These are phyloP conservation scores for Spatulosminthurus flaviceps DNA, from an alignment of 2,888 invertebrate species.

Conservation along the genomic window DNA sequence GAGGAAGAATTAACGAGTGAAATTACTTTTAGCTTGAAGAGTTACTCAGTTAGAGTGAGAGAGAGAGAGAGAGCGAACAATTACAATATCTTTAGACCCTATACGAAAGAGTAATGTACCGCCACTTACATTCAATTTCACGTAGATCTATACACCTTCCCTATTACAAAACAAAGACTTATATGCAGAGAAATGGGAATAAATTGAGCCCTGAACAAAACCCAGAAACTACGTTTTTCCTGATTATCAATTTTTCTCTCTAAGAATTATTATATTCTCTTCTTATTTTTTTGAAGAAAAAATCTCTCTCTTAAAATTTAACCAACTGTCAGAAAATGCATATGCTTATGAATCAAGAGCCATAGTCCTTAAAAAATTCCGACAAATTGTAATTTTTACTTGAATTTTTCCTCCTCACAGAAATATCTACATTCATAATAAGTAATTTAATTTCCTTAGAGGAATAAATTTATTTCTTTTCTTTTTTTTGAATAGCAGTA, in stretches of 20 bases:
- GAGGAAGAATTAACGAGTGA: not conserved
- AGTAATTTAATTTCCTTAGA: not conserved
- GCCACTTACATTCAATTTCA: constrained; percentile 12
- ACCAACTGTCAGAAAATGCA: not conserved
- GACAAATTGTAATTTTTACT: too few relatives aligned
- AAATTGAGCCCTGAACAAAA: too few relatives aligned
- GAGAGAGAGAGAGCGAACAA: not conserved
- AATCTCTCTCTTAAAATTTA: too few relatives aligned
- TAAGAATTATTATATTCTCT: not conserved
- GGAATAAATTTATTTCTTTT: not conserved
- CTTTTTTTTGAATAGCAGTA: not conserved
- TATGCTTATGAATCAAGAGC: not conserved
- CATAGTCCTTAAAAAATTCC: not conserved
- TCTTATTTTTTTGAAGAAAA: not conserved
- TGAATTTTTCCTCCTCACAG: not conserved
- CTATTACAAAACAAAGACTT: not conserved
- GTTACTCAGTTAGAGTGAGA: not conserved
- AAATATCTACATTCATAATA: not conserved
- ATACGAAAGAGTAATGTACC: not conserved
- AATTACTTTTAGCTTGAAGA: not conserved
- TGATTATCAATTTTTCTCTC: constrained; percentile 8
- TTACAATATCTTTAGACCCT: not conserved
- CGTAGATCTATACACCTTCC: not conserved
- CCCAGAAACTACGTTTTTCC: not conserved
- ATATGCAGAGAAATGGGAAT: too few relatives aligned